Evolutionary conservation across 1,140 invertebrate species (phyloP), one percentile per base, ranked within the genome.

Genomic region (Penaeus japonicus): DNA sequence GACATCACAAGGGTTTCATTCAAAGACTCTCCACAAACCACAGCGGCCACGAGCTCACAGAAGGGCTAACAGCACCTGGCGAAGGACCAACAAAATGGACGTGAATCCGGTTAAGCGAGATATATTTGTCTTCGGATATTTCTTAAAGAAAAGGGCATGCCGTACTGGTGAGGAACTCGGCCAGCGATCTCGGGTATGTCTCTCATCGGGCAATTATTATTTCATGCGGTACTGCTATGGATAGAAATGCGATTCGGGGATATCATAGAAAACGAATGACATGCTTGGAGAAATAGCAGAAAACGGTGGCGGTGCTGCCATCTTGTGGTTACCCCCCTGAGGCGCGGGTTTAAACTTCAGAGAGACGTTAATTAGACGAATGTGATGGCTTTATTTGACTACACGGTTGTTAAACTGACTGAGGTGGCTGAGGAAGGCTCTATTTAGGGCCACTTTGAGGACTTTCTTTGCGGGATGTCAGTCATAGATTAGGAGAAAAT

Each of bases 381-480:
- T 88, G 87, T 88, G 87, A 88, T 88, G 87, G 87, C 87, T 88
- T 88, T 88, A 88, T 88, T 88, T 82, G 87, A 88, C 87, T 82
- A 88, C 87, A 88, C 70, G 87, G 87, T 81, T 88, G 87, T 88
- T 88, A 88, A 88, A 88, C 87, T 88, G 87, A 84, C 80, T 79
- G 80, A 88, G 87, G 80, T 75, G 80, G 87, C 79, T 54, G 80
- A 88, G 81, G 87, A 82, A 88, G 87, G 87, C 87, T 88, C 87
- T 57, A 88, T 75, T 88, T 88, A 88, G 73, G 73, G 81, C 70
- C 80, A 88, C 87, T 88, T 88, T 88, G 87, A 88, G 87, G 87
- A 83, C 87, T 88, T 88, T 83, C 87, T 88, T 88, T 88, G 80
- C 87, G 87, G 87, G 87, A 84, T 82, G 87, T 88, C 87, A 88